phyloP scores from a whole-genome alignment of 30 jellyfish, hydroid and myxozoan species.

The Aurelia sp. region DNA sequence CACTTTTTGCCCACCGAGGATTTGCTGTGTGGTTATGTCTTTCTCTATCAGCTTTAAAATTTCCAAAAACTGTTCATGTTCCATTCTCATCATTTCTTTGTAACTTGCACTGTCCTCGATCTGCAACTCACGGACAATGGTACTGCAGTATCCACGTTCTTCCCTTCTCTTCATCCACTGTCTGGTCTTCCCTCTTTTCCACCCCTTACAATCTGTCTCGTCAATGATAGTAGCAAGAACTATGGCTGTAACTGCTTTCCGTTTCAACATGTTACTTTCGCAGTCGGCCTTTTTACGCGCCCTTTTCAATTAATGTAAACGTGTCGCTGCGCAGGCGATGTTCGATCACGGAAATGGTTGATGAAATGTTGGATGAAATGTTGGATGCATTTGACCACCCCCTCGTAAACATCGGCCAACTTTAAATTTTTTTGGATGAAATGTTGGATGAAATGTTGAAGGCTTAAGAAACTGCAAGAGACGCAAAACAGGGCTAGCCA shows the following conservation, averaged over 20 bases:
- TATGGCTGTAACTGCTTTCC: conserved; percentile 28
- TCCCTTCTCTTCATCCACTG: conserved; percentile 56
- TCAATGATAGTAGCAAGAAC: conserved; percentile 19
- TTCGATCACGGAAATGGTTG: too few relatives aligned
- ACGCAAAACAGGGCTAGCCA: too few relatives aligned
- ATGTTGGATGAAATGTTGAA: too few relatives aligned
- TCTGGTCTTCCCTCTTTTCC: conserved; percentile 36
- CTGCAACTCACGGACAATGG: conserved; percentile 25
- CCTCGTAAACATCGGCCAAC: too few relatives aligned
- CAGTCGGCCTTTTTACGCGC: neutral
- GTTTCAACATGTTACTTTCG: neutral
- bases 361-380: too few relatives aligned
- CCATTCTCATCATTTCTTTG: conserved; percentile 66
- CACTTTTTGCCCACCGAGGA: conserved; percentile 31
- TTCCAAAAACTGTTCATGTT: conserved; percentile 17
- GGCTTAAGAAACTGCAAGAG: too few relatives aligned
- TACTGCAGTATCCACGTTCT: conserved; percentile 20
- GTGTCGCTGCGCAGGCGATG: too few relatives aligned
- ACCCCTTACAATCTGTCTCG: conserved; percentile 2
- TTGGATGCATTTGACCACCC: too few relatives aligned
- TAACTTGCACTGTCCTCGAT: neutral
- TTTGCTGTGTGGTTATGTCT: conserved; percentile 48
- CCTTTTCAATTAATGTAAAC: neutral
- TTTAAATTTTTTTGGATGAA: too few relatives aligned
- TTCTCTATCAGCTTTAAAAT: conserved; percentile 10